These are phyloP conservation scores for Luehdorfia chinensis DNA, from an alignment of 1,140 invertebrate genomes.

Conservation along the genomic window DNA sequence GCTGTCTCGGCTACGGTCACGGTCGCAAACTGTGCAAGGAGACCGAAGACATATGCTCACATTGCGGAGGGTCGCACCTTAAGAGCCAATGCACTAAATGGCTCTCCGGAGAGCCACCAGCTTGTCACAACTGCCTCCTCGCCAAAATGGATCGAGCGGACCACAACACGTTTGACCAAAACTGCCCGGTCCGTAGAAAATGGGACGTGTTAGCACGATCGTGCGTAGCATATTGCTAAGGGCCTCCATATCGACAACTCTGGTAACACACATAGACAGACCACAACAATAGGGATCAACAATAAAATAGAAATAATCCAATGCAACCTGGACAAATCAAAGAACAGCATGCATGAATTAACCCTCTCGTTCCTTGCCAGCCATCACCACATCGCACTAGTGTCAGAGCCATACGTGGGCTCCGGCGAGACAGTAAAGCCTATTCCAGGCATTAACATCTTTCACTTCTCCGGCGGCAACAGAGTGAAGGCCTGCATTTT, in stretches of 20 bases:
- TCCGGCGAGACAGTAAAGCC: no score
- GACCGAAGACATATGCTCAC: not conserved
- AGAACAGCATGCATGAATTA: slow-evolving; percentile 15
- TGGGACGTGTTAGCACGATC: not conserved
- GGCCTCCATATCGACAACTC: no score
- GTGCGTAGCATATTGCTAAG: slow-evolving; percentile 4
- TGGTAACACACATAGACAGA: no score
- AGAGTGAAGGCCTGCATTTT: slow-evolving; percentile 18
- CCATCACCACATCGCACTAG: no score
- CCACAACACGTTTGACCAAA: not conserved
- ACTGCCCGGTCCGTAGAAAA: slow-evolving; percentile 1
- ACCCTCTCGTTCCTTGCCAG: slow-evolving; percentile 3
- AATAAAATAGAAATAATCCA: no score
- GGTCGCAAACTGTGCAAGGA: not conserved
- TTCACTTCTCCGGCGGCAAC: not conserved
- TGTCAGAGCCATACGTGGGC: no score
- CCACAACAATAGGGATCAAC: no score
- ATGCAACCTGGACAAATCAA: slow-evolving; percentile 15
- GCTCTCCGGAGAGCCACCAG: not conserved
- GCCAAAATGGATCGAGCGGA: not conserved
- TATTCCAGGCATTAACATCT: not conserved
- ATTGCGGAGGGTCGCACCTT: slow-evolving; percentile 1
- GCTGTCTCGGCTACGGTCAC: no score
- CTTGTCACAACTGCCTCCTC: not conserved
- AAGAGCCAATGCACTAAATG: not conserved